Percentiles rank a stretch among this genome's conserved stretches.
phyloP scores from a whole-genome alignment of 2,888 invertebrate genomes.

The Rhagonycha lutea region DNA sequence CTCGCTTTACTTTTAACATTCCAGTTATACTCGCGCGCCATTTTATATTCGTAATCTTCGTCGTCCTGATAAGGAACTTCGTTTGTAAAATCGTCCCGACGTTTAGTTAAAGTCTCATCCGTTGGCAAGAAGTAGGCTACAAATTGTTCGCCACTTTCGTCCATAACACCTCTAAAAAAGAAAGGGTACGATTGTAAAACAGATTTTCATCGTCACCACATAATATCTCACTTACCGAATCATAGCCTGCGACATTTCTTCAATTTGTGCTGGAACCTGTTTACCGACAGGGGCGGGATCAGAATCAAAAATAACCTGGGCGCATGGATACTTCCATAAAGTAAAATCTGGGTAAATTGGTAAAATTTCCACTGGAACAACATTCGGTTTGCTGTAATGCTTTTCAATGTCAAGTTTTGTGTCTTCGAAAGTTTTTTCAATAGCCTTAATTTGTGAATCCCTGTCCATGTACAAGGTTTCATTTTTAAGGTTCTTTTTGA shows the following conservation, averaged over 20 bases:
- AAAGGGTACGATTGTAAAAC: background rate
- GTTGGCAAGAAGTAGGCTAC: constrained; percentile 98
- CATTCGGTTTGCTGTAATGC: constrained; percentile 96
- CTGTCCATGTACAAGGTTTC: constrained; percentile 95
- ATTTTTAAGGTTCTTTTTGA: constrained; percentile 87
- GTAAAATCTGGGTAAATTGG: constrained; percentile 95
- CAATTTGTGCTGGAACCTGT: constrained; percentile 84
- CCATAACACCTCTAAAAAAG: constrained; percentile 90
- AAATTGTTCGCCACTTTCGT: constrained; percentile 98
- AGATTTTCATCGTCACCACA: background rate
- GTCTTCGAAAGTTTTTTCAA: constrained; percentile 95
- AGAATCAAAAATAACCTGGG: constrained; percentile 97
- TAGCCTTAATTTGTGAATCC: constrained; percentile 95
- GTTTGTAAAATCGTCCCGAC: constrained; percentile 79
- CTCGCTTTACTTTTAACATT: constrained; percentile 91
- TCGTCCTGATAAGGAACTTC: constrained; percentile 83
- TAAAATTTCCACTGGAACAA: constrained; percentile 85
- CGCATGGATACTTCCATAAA: constrained; percentile 97
- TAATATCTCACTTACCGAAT: constrained; percentile 69
- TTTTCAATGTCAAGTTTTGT: constrained; percentile 82
- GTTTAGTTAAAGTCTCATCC: constrained; percentile 87
- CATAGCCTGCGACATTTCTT: constrained; percentile 99
- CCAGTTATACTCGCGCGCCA: constrained; percentile 99
- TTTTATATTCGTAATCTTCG: constrained; percentile 93
- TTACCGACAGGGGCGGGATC: constrained; percentile 94